Base-by-base conservation (phyloP, 1,140 invertebrate species). In the Ceratina japonica region DNA sequence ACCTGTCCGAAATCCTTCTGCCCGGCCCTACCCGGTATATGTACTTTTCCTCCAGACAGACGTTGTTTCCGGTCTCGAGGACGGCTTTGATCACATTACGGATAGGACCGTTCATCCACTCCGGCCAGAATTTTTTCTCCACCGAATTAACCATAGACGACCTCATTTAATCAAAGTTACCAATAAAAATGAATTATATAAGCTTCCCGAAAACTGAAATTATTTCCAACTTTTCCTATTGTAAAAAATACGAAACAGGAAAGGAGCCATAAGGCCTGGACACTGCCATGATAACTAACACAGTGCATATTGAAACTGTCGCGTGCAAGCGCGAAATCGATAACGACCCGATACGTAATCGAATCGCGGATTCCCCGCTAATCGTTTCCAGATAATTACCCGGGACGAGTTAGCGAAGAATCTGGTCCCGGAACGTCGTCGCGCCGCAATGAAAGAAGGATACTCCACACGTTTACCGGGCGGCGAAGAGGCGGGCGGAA, bases 311-410 rank as follows among this genome's bases (percentile, higher is more conserved):
- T 31, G 27, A 31, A 31, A 31, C 27, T 51, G 69, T 31, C 16
- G 27, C 49, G 59, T 63, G 16, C 27, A n/a, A 20, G 37, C 4
- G 20, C n/a, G 20, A 44, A 63, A 44, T 64, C 62, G 27, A 31
- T 68, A 75, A 75, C 49, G 66, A 76, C 61, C 54, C 27, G 44
- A 76, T 70, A 37, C 16, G 56, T 61, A 59, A 75, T 61, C 65
- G 37, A 16, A 15, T 5, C 22, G 12, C 13, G 74, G 12, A 74
- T 79, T 61, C 59, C 54, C 0, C 20, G 51, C 49, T 68, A 79
- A 75, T 66, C 51, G 77, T 10, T 79, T 75, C 71, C 31, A 44
- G 63, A 75, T 79, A 75, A 79, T 62, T 61, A 71, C 51, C n/a
- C 49, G 15, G 5, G 10, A 16, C 18, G n/a, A 37, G 24, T 51